Evolutionary conservation across 2,888 invertebrate genomes (phyloP).

Genomic region (Lordiphosa andalusiaca): DNA sequence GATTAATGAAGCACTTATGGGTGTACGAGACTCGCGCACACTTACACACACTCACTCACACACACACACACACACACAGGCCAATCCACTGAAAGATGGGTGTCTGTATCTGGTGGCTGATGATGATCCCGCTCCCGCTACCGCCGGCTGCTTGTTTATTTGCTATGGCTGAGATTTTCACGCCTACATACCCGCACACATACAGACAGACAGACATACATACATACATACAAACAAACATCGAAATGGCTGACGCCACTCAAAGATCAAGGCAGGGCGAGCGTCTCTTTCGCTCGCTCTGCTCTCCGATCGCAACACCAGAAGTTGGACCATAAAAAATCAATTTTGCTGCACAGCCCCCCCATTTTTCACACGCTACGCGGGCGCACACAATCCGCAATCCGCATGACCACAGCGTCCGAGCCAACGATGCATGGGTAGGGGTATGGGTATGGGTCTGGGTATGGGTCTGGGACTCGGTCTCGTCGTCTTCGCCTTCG

Average conservation of each 20-base stretch:
- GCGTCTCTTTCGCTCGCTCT: neutral
- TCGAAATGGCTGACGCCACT: neutral
- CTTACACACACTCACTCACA: conserved; percentile 25
- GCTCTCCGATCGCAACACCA: no score
- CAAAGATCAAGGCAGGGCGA: neutral
- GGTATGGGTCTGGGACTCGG: neutral
- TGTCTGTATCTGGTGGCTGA: conserved; percentile 13
- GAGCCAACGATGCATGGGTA: conserved; percentile 28
- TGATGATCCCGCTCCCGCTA: conserved; percentile 26
- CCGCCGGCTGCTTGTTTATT: conserved; percentile 26
- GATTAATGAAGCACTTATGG: conserved; percentile 76
- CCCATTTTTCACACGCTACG: conserved; percentile 45
- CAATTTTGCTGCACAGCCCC: conserved; percentile 28
- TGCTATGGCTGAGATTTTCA: conserved; percentile 14
- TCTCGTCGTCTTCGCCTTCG: neutral
- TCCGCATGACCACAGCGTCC: neutral
- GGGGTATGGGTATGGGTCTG: conserved; percentile 1
- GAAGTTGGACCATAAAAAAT: conserved; percentile 21
- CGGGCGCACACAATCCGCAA: conserved; percentile 2
- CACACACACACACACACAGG: conserved; percentile 27
- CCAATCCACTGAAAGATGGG: conserved; percentile 19
- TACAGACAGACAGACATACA: neutral
- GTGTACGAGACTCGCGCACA: conserved; percentile 51
- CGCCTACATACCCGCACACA: conserved; percentile 18
- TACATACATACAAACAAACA: neutral